Base-by-base conservation (phyloP, 2,888 invertebrate genomes). In the Drosophila anceps region DNA sequence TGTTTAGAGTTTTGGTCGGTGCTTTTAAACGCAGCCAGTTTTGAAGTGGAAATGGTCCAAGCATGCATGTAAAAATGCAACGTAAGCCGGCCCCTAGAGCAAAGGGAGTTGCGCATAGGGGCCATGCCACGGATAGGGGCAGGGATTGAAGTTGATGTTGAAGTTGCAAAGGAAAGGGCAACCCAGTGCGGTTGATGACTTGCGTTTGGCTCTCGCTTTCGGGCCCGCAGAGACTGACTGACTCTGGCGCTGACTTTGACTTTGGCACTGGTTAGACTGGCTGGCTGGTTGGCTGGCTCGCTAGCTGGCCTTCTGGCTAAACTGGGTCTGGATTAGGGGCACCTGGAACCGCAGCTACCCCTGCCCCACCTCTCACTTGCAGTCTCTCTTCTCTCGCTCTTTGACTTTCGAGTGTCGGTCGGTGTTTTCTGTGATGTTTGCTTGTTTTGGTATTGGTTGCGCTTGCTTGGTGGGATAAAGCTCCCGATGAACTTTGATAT, bases 231-330 rank as follows among this genome's bases (percentile, higher is more conserved):
- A 89, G 85, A 89, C 87, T 82, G 75, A 71, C 70, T 88, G 88
- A 86, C 89, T 84, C 61, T 44, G 80, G 67, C 44, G 61, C 69
- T 70, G 55, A 84, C 84, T 84, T 84, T 88, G 84, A 88, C 89
- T 88, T 88, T 88, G 84, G 76, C 81, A 87, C 87, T 89, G 89
- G 89, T 88, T 88, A 88, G 88, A 88, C 89, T 88, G 75, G 81
- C 77, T 82, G 60, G 37, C 55, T 84, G 75, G 66, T 67, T 54
- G 55, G 54, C 44, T 73, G 67, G 58, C 69, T 84, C 63, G 33
- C 33, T 33, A 10, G 24, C 67, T 81, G 72, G 72, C 71, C 78
- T 61, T 61, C 63, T 57, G 65, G 69, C 60, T 68, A 63, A 65
- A 59, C 59, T 68, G 76, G 55, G 43, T 58, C 65, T 80, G 73